These are phyloP conservation scores for Danio rerio DNA, from an alignment of 2,113 vertebrate species.

Conservation along the genomic window GRCz12tu NC_133186.1:21234501-21235000, in stretches of 20 bases:
- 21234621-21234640: conserved; percentile 63
- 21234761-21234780: conserved; percentile 78
- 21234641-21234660: conserved; percentile 72
- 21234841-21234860: neutral
- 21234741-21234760: conserved; percentile 61
- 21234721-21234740: conserved; percentile 83
- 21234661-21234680: conserved; percentile 70
- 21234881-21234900: neutral
- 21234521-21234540: conserved; percentile 36
- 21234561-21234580: conserved; percentile 51
- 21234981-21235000: conserved; percentile 59
- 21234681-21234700: conserved; percentile 73
- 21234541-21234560: conserved; percentile 54
- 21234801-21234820: conserved; percentile 53
- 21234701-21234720: conserved; percentile 64
- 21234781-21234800: conserved; percentile 67
- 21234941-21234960: conserved; percentile 57
- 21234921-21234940: neutral
- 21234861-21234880: neutral
- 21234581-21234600: conserved; percentile 29
- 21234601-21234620: conserved; percentile 41
- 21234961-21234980: conserved; percentile 35
- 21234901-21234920: conserved; percentile 31
- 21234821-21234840: conserved; percentile 12
- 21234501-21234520: neutral